Percentiles rank a stretch among this genome's conserved stretches.
phyloP scores from a whole-genome alignment of 1,140 invertebrate genomes.

The Panagrolaimus sp. region DNA sequence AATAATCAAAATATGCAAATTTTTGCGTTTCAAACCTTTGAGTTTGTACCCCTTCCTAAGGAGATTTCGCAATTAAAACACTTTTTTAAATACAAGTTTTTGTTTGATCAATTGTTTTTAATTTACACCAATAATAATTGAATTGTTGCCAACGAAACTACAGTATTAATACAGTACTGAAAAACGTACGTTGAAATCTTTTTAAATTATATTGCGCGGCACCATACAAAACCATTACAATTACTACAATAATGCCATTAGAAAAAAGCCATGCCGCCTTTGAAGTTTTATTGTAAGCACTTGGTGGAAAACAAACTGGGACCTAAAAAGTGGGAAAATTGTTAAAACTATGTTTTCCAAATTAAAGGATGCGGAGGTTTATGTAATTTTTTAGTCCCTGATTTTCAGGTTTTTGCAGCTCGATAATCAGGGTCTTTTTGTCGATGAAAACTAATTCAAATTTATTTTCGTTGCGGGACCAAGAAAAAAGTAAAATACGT shows the following conservation, averaged over 20 bases:
- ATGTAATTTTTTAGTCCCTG: not conserved
- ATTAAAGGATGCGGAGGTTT: not conserved
- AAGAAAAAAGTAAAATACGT: not conserved
- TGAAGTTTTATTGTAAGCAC: not conserved
- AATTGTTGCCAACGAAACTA: not conserved
- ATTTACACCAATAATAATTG: not conserved
- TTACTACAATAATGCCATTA: not conserved
- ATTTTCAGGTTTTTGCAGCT: too few species aligned
- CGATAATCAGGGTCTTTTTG: not conserved
- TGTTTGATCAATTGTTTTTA: too few species aligned
- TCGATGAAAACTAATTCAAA: not conserved
- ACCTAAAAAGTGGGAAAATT: not conserved
- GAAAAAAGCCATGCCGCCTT: not conserved
- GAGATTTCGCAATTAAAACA: too few species aligned
- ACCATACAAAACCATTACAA: conserved; percentile 3
- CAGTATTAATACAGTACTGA: too few species aligned
- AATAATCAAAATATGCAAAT: too few species aligned
- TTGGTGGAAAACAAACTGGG: not conserved
- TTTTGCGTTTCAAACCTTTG: too few species aligned
- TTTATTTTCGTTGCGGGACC: too few species aligned
- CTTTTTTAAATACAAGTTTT: too few species aligned
- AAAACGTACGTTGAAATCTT: not conserved
- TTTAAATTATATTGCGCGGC: conserved; percentile 11
- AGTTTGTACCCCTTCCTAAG: too few species aligned
- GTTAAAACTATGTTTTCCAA: conserved; percentile 1